Evolutionary conservation across 1,140 invertebrate species (phyloP).

Genomic region (Pectinophora gossypiella): DNA sequence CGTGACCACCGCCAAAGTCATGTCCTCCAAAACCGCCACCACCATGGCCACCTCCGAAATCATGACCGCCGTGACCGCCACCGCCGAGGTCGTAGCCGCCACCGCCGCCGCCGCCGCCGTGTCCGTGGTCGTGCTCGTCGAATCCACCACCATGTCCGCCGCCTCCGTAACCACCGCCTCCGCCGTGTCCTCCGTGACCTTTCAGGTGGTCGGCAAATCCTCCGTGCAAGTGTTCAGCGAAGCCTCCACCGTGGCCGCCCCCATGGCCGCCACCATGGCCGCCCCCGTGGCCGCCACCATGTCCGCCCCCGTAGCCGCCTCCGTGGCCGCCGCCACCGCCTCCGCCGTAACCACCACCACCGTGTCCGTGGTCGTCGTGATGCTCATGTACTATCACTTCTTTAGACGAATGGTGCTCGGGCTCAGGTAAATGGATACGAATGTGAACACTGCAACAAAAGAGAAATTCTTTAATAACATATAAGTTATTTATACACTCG

Average conservation of each 20-base stretch:
- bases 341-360: constrained; percentile 5
- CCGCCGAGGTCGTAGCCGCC: constrained; percentile 25
- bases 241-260: constrained; percentile 16
- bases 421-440: constrained; percentile 58
- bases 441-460: constrained; percentile 61
- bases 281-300: constrained; percentile 15
- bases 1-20: constrained; percentile 22
- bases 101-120: constrained; percentile 18
- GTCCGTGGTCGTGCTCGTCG: constrained; percentile 12
- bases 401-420: constrained; percentile 46
- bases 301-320: constrained; percentile 19
- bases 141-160: constrained; percentile 27
- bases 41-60: constrained; percentile 19
- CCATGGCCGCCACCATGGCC: constrained; percentile 28
- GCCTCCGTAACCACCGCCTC: constrained; percentile 26
- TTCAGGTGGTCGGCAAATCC: constrained; percentile 23
- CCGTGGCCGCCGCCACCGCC: constrained; percentile 9
- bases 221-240: constrained; percentile 15
- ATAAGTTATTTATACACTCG: background rate
- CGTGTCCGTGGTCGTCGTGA: constrained; percentile 43
- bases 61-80: constrained; percentile 13
- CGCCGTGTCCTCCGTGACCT: constrained; percentile 17
- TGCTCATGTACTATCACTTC: constrained; percentile 57
- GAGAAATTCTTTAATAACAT: background rate
- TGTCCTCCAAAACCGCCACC: constrained; percentile 20